These are phyloP conservation scores for Pseudomyrmex pallidus DNA, from an alignment of 1,140 invertebrate genomes.

Conservation along the genomic window DNA sequence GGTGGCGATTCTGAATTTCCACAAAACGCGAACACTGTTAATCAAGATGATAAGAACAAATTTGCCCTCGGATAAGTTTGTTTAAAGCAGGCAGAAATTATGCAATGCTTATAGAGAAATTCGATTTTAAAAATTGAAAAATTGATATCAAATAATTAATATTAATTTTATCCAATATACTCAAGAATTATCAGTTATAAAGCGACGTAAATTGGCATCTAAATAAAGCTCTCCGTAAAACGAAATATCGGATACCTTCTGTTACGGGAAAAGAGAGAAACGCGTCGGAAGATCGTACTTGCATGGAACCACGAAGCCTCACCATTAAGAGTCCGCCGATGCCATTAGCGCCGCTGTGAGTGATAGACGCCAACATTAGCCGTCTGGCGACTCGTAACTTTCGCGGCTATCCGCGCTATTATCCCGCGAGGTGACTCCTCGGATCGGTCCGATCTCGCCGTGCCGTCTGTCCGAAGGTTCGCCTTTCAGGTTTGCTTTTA, in stretches of 20 bases:
- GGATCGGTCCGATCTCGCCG: constrained; percentile 72
- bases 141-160: no score
- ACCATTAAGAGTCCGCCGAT: constrained; percentile 33
- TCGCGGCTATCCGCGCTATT: constrained; percentile 57
- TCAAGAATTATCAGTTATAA: neutral
- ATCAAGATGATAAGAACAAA: neutral
- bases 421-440: constrained; percentile 47
- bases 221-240: constrained; percentile 27
- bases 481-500: constrained; percentile 70
- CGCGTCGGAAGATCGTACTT: constrained; percentile 15
- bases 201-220: neutral
- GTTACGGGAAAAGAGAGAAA: constrained; percentile 25
- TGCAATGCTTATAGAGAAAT: no score
- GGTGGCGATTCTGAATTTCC: constrained; percentile 34
- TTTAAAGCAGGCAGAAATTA: neutral
- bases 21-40: constrained; percentile 29
- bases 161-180: constrained; percentile 1
- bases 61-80: neutral
- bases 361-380: constrained; percentile 59
- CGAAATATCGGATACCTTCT: constrained; percentile 2
- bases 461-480: constrained; percentile 71
- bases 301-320: constrained; percentile 15
- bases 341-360: constrained; percentile 58
- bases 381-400: constrained; percentile 54
- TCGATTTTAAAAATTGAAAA: no score